Conservation (phyloP, 2,113 vertebrate genomes). For the Xenotilapia caudafasciata region DNA sequence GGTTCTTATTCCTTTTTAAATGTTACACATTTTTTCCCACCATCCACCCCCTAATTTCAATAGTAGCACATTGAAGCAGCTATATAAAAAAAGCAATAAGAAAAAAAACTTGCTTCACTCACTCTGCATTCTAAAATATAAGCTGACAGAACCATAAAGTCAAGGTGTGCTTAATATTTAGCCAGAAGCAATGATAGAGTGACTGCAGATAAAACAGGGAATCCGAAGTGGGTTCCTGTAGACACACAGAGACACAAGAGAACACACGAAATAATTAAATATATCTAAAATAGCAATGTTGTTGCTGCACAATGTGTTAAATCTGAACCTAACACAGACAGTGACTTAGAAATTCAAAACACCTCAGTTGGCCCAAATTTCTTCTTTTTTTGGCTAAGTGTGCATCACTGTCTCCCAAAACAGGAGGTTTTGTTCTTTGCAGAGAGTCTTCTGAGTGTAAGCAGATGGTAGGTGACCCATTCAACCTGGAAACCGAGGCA, state of each 20-base stretch:
- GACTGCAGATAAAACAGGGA: not conserved
- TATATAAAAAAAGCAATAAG: not conserved
- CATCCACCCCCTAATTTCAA: not conserved
- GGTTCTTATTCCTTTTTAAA: not conserved
- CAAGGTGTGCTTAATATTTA: not conserved
- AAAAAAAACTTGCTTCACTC: not conserved
- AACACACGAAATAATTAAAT: slow-evolving; percentile 10
- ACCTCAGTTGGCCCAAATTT: not conserved
- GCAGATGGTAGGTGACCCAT: slow-evolving; percentile 2
- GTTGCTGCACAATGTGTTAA: slow-evolving; percentile 14
- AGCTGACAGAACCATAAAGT: not conserved
- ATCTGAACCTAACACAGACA: not conserved
- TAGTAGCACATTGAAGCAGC: not conserved
- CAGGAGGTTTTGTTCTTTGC: not conserved
- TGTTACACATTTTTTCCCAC: not conserved
- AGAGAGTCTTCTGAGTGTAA: not conserved
- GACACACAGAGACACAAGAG: not conserved
- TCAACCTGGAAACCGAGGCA: not conserved
- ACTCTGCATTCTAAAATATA: not conserved
- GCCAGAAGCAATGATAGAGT: not conserved
- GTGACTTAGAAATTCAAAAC: not conserved
- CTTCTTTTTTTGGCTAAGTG: not conserved
- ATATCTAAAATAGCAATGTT: slow-evolving; percentile 9
- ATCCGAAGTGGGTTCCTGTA: not conserved
- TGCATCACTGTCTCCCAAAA: not conserved